Evolutionary conservation across 2,888 invertebrate species (phyloP).

Genomic region (Lapara coniferarum): DNA sequence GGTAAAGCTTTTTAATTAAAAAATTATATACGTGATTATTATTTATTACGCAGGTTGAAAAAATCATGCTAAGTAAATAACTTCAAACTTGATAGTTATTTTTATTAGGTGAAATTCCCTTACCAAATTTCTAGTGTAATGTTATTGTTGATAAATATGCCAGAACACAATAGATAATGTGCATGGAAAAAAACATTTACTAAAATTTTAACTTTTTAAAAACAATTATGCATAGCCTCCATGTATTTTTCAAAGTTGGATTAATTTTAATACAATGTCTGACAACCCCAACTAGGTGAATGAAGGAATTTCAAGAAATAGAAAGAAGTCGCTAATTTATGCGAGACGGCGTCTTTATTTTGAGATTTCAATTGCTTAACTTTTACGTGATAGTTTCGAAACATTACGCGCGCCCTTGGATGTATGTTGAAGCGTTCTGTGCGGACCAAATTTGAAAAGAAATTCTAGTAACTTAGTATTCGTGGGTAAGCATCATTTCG

Average conservation of each 20-base stretch:
- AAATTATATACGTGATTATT: neutral
- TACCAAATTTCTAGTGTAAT: no score
- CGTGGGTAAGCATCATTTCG: constrained; percentile 72
- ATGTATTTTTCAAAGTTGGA: neutral
- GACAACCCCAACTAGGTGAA: constrained; percentile 63
- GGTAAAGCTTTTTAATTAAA: neutral
- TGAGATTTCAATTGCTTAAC: constrained; percentile 72
- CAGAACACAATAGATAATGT: no score
- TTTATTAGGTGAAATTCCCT: no score
- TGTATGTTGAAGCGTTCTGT: constrained; percentile 50
- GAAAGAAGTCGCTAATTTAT: constrained; percentile 78
- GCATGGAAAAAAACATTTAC: no score
- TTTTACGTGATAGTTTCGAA: constrained; percentile 66
- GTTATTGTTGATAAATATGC: no score
- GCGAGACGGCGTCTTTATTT: constrained; percentile 80
- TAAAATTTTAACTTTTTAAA: no score
- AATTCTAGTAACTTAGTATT: constrained; percentile 45
- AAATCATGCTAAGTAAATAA: no score
- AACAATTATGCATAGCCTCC: no score
- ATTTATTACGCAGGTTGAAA: neutral
- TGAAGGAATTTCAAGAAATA: constrained; percentile 72
- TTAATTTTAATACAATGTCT: constrained; percentile 32
- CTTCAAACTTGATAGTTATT: no score
- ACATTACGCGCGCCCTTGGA: constrained; percentile 65
- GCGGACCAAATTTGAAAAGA: constrained; percentile 48